Conservation (phyloP, 2,113 vertebrate species). For the Murina feae region DNA sequence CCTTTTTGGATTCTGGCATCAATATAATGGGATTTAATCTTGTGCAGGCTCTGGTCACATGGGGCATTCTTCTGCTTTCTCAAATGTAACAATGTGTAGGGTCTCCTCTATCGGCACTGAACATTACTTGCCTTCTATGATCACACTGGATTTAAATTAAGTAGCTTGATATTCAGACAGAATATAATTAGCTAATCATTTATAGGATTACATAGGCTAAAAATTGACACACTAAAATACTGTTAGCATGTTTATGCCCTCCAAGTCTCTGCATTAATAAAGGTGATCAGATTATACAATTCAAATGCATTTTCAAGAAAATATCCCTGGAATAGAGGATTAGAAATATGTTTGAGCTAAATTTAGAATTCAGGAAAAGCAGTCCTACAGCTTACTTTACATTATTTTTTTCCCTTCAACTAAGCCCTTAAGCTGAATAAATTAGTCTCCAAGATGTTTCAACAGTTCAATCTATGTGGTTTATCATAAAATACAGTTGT, state of each 20-base stretch:
- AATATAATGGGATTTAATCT: not conserved
- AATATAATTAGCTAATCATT: conserved; percentile 54
- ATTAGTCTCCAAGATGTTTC: conserved; percentile 63
- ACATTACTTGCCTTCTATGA: conserved; percentile 21
- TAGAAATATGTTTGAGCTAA: conserved; percentile 61
- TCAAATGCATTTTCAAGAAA: conserved; percentile 56
- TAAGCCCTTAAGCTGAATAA: conserved; percentile 71
- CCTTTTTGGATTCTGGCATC: not conserved
- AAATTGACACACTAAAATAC: conserved; percentile 51
- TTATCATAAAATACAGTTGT: conserved; percentile 60
- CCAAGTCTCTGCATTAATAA: conserved; percentile 62
- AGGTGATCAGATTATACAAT: conserved; percentile 53
- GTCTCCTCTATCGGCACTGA: not conserved
- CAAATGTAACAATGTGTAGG: not conserved
- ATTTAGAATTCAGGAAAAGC: conserved; percentile 66
- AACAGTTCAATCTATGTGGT: conserved; percentile 49
- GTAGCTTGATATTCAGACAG: conserved; percentile 32
- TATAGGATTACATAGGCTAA: conserved; percentile 48
- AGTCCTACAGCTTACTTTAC: conserved; percentile 55
- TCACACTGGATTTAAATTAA: conserved; percentile 53
- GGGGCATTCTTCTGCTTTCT: not conserved
- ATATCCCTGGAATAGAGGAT: conserved; percentile 28
- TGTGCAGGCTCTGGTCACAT: not conserved
- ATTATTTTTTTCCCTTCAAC: conserved; percentile 43
- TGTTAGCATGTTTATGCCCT: conserved; percentile 38